Evolutionary conservation across 1,140 invertebrate genomes (phyloP).

Genomic region (Arctopsyche grandis): DNA sequence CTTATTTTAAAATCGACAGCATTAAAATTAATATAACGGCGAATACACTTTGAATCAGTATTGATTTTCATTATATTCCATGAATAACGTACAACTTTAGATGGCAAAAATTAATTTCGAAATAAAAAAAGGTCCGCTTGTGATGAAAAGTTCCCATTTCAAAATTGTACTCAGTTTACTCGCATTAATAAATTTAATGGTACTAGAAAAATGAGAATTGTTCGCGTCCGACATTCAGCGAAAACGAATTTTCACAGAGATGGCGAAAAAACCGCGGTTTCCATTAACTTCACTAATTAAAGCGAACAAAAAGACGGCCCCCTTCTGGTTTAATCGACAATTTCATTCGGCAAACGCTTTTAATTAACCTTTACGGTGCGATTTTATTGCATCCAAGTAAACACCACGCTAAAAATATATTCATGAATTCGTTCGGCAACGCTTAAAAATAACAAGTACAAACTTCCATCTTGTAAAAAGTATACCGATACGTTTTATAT

Average conservation of each 20-base stretch:
- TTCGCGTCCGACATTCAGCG: neutral
- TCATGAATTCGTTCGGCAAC: neutral
- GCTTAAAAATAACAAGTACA: neutral
- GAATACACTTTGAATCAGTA: no score
- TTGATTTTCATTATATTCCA: no score
- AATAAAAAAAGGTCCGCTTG: no score
- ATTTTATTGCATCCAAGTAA: constrained; percentile 8
- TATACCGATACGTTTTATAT: neutral
- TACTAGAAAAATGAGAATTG: no score
- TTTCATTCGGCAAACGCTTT: constrained; percentile 17
- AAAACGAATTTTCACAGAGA: neutral
- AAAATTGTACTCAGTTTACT: no score
- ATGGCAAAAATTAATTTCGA: no score
- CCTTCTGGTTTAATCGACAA: constrained; percentile 14
- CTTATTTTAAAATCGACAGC: no score
- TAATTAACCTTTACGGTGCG: constrained; percentile 20
- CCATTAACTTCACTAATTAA: constrained; percentile 29
- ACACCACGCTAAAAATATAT: neutral
- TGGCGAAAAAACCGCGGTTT: constrained; percentile 13
- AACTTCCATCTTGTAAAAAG: neutral
- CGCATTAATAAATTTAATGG: no score
- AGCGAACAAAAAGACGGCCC: constrained; percentile 7
- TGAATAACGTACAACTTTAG: no score
- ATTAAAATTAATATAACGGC: no score
- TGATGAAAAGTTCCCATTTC: no score